These are phyloP conservation scores for Hirtodrosophila trivittata DNA, from an alignment of 2,888 invertebrate genomes.

Conservation along the genomic window DNA sequence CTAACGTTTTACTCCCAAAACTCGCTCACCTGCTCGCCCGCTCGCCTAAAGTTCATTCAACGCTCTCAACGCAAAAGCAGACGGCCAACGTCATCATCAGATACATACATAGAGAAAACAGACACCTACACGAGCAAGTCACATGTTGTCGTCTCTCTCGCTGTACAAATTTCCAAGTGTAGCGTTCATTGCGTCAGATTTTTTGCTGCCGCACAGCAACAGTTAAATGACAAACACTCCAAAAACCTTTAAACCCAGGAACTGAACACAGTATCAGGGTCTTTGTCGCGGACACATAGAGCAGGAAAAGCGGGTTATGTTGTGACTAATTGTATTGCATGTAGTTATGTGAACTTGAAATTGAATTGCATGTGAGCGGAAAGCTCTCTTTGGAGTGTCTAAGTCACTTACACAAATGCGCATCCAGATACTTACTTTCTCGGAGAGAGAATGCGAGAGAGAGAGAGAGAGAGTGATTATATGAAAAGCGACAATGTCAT, in stretches of 20 bases:
- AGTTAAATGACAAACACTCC: constrained; percentile 21
- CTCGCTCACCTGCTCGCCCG: constrained; percentile 10
- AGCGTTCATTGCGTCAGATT: constrained; percentile 50
- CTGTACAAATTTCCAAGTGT: constrained; percentile 7
- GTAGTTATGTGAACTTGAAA: constrained; percentile 66
- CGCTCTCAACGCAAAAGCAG: constrained; percentile 22
- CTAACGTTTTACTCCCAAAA: constrained; percentile 36
- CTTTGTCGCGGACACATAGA: constrained; percentile 52
- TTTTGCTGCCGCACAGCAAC: constrained; percentile 58
- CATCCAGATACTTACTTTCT: background rate
- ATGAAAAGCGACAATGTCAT: constrained; percentile 58
- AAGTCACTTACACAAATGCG: constrained; percentile 38
- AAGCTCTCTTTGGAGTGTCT: constrained; percentile 30
- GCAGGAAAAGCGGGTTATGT: constrained; percentile 26
- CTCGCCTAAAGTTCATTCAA: constrained; percentile 40
- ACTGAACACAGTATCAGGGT: constrained; percentile 36
- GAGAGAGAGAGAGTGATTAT: constrained; percentile 27
- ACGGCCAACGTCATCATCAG: constrained; percentile 64
- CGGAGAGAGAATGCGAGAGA: constrained; percentile 8
- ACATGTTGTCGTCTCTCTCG: constrained; percentile 54
- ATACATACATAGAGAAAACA: constrained; percentile 16
- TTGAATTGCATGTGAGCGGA: constrained; percentile 23
- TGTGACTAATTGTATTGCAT: constrained; percentile 60
- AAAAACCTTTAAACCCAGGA: background rate
- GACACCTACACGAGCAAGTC: constrained; percentile 42